A percentile compares a stretch with the other conserved stretches of the same genome.
These are phyloP conservation scores for Lepus timidus DNA, from an alignment of 2,113 vertebrate genomes.

Conservation along the genomic window DNA sequence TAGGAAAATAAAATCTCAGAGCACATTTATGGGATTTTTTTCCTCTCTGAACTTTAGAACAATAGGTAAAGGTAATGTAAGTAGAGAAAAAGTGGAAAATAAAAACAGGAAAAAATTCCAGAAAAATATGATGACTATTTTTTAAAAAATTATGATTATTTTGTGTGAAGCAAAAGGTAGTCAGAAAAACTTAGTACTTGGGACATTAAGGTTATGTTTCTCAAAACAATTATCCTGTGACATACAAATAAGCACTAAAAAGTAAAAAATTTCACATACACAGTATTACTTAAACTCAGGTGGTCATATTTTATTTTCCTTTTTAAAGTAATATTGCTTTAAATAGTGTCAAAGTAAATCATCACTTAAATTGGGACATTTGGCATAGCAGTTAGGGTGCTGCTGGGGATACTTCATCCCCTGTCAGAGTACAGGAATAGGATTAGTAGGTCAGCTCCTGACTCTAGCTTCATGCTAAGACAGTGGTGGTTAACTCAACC, in stretches of 20 bases:
- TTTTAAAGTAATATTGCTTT: constrained; percentile 15
- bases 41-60: constrained; percentile 7
- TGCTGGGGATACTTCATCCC: too few species aligned
- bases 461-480: too few species aligned
- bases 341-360: neutral
- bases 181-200: neutral
- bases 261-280: neutral
- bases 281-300: neutral
- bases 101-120: neutral
- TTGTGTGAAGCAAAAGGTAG: neutral
- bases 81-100: neutral
- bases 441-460: too few species aligned
- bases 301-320: neutral
- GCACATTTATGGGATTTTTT: neutral
- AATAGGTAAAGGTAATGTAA: neutral
- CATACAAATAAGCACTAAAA: neutral
- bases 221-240: neutral
- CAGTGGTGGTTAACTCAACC: too few species aligned
- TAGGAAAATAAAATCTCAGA: constrained; percentile 22
- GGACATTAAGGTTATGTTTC: neutral
- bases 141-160: neutral
- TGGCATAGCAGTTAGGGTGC: too few species aligned
- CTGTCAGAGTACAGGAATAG: too few species aligned
- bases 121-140: neutral
- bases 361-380: neutral